Conservation (phyloP, 2,797 vertebrate species). For the Poecilia wingei region DNA sequence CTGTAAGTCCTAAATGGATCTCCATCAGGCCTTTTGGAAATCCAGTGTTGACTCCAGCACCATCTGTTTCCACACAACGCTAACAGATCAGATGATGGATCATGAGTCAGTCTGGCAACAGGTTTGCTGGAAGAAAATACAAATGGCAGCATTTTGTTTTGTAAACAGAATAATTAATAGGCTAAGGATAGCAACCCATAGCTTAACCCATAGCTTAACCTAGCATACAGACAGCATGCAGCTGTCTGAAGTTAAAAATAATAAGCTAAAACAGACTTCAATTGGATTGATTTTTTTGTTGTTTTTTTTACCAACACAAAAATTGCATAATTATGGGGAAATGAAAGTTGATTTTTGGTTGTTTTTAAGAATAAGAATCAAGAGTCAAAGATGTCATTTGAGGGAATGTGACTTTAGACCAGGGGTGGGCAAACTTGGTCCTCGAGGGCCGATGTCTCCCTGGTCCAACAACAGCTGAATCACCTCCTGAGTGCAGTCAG, state of each 20-base stretch:
- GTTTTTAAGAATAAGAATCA: neutral
- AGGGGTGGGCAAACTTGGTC: neutral
- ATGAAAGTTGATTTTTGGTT: neutral
- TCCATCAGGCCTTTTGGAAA: neutral
- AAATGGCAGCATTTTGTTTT: neutral
- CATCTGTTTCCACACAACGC: neutral
- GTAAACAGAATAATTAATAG: neutral
- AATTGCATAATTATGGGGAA: neutral
- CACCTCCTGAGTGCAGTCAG: too few species aligned
- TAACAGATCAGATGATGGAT: neutral
- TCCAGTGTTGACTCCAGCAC: neutral
- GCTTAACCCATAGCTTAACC: neutral
- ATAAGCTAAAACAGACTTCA: neutral
- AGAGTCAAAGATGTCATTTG: neutral
- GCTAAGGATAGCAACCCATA: neutral
- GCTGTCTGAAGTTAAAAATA: neutral
- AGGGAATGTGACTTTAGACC: neutral
- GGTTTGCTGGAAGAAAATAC: constrained; percentile 1
- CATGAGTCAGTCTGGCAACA: neutral
- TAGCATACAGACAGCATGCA: neutral
- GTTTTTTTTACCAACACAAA: neutral
- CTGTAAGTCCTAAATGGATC: neutral
- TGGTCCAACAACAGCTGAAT: too few species aligned
- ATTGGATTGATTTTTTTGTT: neutral
- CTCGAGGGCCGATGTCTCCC: too few species aligned